phyloP scores from a whole-genome alignment of 2,113 vertebrate species.

The Colius striatus region DNA sequence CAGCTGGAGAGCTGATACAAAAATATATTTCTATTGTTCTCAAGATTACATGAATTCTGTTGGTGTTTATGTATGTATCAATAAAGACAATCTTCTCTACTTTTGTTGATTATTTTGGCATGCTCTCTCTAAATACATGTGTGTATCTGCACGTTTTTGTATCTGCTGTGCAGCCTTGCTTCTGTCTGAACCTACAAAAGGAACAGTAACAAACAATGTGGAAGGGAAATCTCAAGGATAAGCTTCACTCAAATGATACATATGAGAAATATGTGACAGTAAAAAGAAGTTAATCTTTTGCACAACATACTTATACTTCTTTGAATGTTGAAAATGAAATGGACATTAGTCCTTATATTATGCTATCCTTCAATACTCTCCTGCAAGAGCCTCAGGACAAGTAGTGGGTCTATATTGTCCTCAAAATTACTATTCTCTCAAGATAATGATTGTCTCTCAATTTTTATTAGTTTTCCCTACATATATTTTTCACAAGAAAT shows the following conservation, averaged over 20 bases:
- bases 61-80: neutral
- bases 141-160: neutral
- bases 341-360: neutral
- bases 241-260: neutral
- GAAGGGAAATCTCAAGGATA: neutral
- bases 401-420: neutral
- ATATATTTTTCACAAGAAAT: neutral
- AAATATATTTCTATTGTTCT: neutral
- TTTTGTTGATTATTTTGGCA: neutral
- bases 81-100: neutral
- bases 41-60: neutral
- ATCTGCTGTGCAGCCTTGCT: neutral
- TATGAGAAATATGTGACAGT: neutral
- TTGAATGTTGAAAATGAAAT: neutral
- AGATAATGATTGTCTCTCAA: neutral
- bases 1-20: neutral
- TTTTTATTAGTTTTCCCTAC: neutral
- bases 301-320: accelerated
- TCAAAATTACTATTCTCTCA: neutral
- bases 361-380: neutral
- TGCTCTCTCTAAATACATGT: too few species aligned
- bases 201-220: neutral
- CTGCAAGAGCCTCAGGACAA: neutral
- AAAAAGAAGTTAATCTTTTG: neutral
- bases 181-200: neutral